Base-by-base conservation (phyloP, 2,888 invertebrate species). In the Eupithecia exiguata region DNA sequence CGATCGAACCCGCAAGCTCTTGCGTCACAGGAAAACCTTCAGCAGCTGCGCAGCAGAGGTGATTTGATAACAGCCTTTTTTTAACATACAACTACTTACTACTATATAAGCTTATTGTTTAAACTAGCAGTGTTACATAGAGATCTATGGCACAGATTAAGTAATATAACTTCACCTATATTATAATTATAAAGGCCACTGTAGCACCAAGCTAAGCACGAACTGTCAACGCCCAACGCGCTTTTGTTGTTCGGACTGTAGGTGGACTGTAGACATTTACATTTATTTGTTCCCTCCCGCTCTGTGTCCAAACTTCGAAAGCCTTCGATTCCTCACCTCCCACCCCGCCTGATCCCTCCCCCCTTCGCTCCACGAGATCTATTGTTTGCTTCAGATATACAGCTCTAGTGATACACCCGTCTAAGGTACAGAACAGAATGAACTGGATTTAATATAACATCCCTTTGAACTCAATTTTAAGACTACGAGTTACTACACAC, bases 231-330 rank as follows among this genome's bases (percentile, higher is more conserved):
- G 21, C 25, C 12, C 21, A 58, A 58, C 25, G 25, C 58, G 58
- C 58, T 58, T 14, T 58, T 25, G 25, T 58, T 58, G 78, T 78
- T 81, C 84, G 83, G 81, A 83, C 84, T 82, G 81, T 78, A 77
- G 81, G 80, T 84, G 83, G 81, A 83, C 84, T 82, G 81, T 78
- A 77, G 81, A 80, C 82, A 81, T 79, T 85, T 83, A 85, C 82
- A 84, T 85, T 86, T 86, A 86, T 87, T 87, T 86, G 78, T 82
- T 77, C 74, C 71, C 78, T 76, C 80, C 76, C 80, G 75, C 78
- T 80, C 79, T 76, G 81, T 82, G 83, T 83, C 84, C 81, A 84
- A 87, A 86, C 82, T 87, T 78, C 72, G 78, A 83, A 83, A 82
- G 80, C 78, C 78, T 82, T 80, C 80, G 79, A 83, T 81, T 79